Evolutionary conservation across 2,113 vertebrate genomes (phyloP).

Genomic region (Diadophis punctatus): DNA sequence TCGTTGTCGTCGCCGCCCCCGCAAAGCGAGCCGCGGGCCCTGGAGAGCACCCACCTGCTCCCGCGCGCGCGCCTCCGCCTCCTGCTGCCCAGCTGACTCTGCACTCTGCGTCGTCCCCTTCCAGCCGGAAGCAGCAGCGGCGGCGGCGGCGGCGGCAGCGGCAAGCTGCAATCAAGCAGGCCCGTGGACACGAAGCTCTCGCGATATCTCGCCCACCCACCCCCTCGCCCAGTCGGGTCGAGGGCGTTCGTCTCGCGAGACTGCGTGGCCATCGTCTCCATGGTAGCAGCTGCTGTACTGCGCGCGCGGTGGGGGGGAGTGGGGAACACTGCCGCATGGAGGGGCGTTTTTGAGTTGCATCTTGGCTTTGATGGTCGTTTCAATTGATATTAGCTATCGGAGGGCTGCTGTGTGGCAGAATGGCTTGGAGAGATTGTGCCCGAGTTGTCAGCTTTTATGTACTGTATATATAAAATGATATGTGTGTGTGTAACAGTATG

Average conservation of each 20-base stretch:
- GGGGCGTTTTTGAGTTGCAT: neutral
- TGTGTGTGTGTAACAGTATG: neutral
- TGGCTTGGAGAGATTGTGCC: neutral
- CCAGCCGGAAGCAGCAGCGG: conserved; percentile 6
- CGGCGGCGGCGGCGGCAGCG: neutral
- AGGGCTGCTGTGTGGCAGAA: neutral
- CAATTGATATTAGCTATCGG: neutral
- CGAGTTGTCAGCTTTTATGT: neutral
- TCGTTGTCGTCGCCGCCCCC: neutral
- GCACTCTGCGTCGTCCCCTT: neutral
- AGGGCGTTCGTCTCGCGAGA: conserved; percentile 16
- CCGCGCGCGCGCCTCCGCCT: conserved; percentile 3
- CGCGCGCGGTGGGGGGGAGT: neutral
- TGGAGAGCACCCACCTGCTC: conserved; percentile 13
- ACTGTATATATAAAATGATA: neutral
- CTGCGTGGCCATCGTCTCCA: conserved; percentile 1
- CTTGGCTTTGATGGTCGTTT: neutral
- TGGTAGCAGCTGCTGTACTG: conserved; percentile 34
- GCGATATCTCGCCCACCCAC: conserved; percentile 14
- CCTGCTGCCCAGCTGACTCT: conserved; percentile 29
- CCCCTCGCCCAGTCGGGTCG: neutral
- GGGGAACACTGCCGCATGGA: neutral
- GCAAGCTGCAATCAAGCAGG: neutral
- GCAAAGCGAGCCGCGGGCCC: neutral
- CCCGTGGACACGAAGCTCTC: conserved; percentile 20